phyloP scores from a whole-genome alignment of 2,888 invertebrate species.

The Synanthedon vespiformis region DNA sequence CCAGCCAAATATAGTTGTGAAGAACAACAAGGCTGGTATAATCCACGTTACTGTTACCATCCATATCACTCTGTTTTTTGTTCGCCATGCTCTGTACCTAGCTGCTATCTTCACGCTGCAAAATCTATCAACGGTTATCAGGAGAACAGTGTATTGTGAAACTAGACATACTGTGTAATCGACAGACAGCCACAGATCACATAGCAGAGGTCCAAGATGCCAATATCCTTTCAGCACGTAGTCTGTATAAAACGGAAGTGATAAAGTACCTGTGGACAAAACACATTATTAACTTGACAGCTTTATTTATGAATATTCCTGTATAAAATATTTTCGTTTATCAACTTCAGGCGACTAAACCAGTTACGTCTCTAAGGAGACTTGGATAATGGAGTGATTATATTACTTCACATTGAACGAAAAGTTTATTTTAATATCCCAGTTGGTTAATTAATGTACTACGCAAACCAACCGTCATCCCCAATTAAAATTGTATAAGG shows the following conservation, averaged over 20 bases:
- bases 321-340: neutral
- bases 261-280: constrained; percentile 84
- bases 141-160: constrained; percentile 98
- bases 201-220: constrained; percentile 95
- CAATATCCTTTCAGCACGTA: constrained; percentile 97
- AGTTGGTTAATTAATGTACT: too few relatives aligned
- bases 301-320: neutral
- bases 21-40: constrained; percentile 94
- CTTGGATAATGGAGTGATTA: too few relatives aligned
- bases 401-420: too few relatives aligned
- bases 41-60: constrained; percentile 98
- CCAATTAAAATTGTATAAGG: neutral
- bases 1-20: constrained; percentile 99
- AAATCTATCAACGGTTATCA: constrained; percentile 98
- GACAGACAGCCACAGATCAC: constrained; percentile 98
- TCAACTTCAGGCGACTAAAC: too few relatives aligned
- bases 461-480: neutral
- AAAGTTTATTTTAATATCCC: too few relatives aligned
- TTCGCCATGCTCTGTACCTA: constrained; percentile 96
- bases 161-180: constrained; percentile 99
- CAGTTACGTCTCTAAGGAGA: too few relatives aligned
- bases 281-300: neutral
- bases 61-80: constrained; percentile 91
- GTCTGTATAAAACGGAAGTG: constrained; percentile 98
- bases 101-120: constrained; percentile 99